phyloP scores from a whole-genome alignment of 2,113 vertebrate species.

The Ursus arctos region DNA sequence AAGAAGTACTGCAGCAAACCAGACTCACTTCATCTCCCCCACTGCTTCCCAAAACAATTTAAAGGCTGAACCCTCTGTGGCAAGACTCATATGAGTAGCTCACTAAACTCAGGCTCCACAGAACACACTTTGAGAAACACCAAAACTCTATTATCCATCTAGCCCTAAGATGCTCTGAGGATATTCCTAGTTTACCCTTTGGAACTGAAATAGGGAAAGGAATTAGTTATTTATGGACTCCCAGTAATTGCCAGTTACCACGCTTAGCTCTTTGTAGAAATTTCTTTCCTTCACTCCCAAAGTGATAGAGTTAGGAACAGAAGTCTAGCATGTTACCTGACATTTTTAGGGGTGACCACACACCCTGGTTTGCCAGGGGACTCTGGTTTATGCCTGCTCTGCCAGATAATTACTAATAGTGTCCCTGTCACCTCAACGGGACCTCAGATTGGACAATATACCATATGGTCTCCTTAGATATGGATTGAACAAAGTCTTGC shows the following conservation, averaged over 20 bases:
- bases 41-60: neutral
- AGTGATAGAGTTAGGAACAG: neutral
- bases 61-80: neutral
- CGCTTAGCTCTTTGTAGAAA: neutral
- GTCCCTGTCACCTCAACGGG: neutral
- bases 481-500: neutral
- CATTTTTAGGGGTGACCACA: neutral
- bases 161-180: neutral
- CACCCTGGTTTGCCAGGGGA: neutral
- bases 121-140: slow-evolving; percentile 28
- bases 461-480: neutral
- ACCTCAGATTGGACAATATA: neutral
- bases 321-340: neutral
- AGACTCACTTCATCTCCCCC: neutral
- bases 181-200: neutral
- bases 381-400: too few relatives aligned
- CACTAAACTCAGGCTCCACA: rapidly evolving
- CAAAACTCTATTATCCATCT: neutral
- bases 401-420: neutral
- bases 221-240: neutral
- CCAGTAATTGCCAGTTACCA: neutral
- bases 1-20: neutral
- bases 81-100: neutral
- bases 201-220: neutral
- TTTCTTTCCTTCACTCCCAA: neutral